Conservation (phyloP, 2,888 invertebrate species). For the Microchrysa polita region DNA sequence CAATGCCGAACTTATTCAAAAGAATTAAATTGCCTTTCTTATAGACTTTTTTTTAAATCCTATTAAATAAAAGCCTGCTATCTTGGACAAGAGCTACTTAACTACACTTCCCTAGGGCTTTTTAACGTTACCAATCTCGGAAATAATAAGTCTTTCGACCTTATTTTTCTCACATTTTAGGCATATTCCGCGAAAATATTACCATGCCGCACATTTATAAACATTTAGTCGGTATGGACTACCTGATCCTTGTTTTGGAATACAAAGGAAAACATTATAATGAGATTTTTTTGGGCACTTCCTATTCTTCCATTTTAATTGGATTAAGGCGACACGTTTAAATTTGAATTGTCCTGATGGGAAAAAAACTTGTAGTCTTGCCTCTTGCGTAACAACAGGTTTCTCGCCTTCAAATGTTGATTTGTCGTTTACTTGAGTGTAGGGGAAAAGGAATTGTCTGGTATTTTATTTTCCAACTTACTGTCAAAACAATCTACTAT, state of each 20-base stretch:
- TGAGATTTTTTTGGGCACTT: slow-evolving; percentile 50
- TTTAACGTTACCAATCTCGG: slow-evolving; percentile 8
- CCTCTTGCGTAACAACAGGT: background rate
- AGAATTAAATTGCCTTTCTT: slow-evolving; percentile 39
- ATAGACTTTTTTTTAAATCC: slow-evolving; percentile 49
- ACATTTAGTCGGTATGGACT: background rate
- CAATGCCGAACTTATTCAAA: background rate
- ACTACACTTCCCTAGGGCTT: background rate
- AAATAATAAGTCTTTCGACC: slow-evolving; percentile 17
- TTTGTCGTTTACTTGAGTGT: background rate
- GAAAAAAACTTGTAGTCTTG: slow-evolving; percentile 12
- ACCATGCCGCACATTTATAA: background rate
- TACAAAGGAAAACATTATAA: slow-evolving; percentile 49
- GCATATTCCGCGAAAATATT: slow-evolving; percentile 20
- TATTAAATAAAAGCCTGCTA: slow-evolving; percentile 35
- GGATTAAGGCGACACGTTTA: slow-evolving; percentile 46
- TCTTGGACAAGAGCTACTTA: slow-evolving; percentile 30
- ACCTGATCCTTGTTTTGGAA: slow-evolving; percentile 34
- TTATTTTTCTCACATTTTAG: background rate
- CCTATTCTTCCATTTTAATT: slow-evolving; percentile 49
- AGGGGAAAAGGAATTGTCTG: slow-evolving; percentile 24
- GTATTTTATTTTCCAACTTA: slow-evolving; percentile 11
- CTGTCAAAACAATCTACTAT: slow-evolving; percentile 35
- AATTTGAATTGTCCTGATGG: slow-evolving; percentile 14
- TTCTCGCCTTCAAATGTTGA: slow-evolving; percentile 11